A percentile compares a stretch with the other conserved stretches of the same genome.
Evolutionary conservation across 2,888 invertebrate species (phyloP).

Genomic region (Drosophila putrida): DNA sequence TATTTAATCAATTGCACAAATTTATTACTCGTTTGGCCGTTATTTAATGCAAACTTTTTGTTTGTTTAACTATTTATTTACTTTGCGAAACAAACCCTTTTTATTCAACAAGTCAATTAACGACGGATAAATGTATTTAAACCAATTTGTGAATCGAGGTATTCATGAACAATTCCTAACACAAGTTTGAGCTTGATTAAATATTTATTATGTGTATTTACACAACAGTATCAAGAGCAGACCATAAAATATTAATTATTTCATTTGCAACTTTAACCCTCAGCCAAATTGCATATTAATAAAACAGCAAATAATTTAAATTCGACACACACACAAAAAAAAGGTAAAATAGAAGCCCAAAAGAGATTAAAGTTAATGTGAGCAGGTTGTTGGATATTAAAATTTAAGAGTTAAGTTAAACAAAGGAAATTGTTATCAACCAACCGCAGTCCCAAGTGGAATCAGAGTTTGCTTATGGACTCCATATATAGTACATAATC

Average conservation of each 20-base stretch:
- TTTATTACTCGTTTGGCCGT: background rate
- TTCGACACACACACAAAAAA: conserved; percentile 12
- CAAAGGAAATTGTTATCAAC: conserved; percentile 35
- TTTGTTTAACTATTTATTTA: background rate
- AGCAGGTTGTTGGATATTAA: conserved; percentile 3
- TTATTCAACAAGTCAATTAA: conserved; percentile 1
- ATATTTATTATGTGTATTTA: conserved; percentile 2
- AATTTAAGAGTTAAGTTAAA: conserved; percentile 19
- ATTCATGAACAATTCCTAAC: background rate
- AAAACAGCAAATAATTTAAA: conserved; percentile 51
- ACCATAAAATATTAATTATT: conserved; percentile 45
- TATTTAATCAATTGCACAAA: background rate
- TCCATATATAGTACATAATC: background rate
- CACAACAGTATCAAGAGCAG: background rate
- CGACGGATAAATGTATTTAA: background rate
- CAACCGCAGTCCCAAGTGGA: conserved; percentile 19
- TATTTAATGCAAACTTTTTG: background rate
- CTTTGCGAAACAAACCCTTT: background rate
- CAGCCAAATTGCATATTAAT: conserved; percentile 37
- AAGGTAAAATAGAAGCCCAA: conserved; percentile 7
- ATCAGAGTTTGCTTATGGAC: conserved; percentile 14
- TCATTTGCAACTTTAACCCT: conserved; percentile 33
- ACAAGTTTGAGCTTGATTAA: background rate
- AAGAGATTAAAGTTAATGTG: conserved; percentile 37
- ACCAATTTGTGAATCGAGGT: conserved; percentile 1